Percentiles rank a stretch among this genome's conserved stretches.
These are phyloP conservation scores for Grantiella picta DNA, from an alignment of 2,113 vertebrate species.

Conservation along the genomic window DNA sequence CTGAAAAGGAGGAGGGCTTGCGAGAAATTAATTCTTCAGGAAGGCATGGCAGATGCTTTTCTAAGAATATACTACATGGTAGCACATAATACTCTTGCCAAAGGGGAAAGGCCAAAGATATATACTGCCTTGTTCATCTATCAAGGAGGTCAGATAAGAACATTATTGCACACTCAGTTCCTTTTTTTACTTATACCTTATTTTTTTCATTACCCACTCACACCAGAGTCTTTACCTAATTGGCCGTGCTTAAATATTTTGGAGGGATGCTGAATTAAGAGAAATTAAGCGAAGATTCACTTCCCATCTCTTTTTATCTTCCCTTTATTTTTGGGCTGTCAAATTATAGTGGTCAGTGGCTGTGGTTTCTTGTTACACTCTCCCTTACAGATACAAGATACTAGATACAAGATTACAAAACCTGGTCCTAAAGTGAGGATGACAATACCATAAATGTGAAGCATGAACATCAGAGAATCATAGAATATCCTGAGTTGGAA, in stretches of 20 bases:
- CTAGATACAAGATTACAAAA: neutral
- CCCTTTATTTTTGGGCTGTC: neutral
- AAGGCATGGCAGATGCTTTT: slow-evolving; percentile 35
- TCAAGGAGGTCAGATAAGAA: neutral
- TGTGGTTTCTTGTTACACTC: neutral
- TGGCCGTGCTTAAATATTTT: neutral
- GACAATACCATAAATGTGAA: neutral
- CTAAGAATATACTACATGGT: slow-evolving; percentile 7
- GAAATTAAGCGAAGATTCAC: neutral
- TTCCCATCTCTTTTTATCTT: neutral
- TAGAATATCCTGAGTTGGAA: neutral
- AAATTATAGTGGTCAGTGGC: neutral
- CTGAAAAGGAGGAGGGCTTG: slow-evolving; percentile 4
- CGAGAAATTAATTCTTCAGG: slow-evolving; percentile 36
- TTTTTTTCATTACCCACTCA: neutral
- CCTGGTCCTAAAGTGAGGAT: neutral
- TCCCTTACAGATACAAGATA: neutral
- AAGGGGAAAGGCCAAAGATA: neutral
- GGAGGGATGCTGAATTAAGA: neutral
- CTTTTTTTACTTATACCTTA: neutral
- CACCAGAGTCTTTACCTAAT: neutral
- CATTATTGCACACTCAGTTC: neutral
- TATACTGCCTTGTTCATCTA: neutral
- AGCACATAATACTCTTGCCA: neutral
- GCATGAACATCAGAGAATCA: neutral